Conservation (phyloP, 2,113 vertebrate species). For the Halichoerus grypus region DNA sequence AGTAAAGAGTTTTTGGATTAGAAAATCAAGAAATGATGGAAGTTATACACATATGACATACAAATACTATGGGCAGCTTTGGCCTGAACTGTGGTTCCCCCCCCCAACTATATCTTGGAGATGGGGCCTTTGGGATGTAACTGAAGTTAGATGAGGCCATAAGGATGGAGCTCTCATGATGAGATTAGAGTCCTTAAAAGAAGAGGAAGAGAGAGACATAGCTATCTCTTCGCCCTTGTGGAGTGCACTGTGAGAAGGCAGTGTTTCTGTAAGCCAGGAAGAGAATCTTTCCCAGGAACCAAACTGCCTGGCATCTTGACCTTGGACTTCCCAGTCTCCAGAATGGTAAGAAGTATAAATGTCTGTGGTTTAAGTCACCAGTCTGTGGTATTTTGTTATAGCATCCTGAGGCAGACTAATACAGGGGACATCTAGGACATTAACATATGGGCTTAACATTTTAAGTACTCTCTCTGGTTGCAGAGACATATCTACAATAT, state of each 20-base stretch:
- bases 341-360: not conserved
- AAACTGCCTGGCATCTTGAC: not conserved
- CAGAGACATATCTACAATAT: not conserved
- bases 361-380: not conserved
- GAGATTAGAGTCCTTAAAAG: not conserved
- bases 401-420: not conserved
- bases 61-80: not conserved
- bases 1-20: not conserved
- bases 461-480: constrained; percentile 16
- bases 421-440: not conserved
- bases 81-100: not conserved
- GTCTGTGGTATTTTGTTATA: not conserved
- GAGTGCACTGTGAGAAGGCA: not conserved
- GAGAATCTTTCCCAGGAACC: not conserved
- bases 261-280: not conserved
- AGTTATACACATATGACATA: rapidly evolving
- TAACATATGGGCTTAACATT: constrained; percentile 1
- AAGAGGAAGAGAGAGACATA: not conserved
- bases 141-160: not conserved
- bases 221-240: too few species aligned
- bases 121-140: not conserved
- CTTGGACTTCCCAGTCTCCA: not conserved
- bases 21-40: not conserved
- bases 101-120: not conserved
- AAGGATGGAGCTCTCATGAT: not conserved